A percentile compares a stretch with the other conserved stretches of the same genome.
Evolutionary conservation across 2,113 vertebrate species (phyloP).

Genomic region (Coptodon rendalli): DNA sequence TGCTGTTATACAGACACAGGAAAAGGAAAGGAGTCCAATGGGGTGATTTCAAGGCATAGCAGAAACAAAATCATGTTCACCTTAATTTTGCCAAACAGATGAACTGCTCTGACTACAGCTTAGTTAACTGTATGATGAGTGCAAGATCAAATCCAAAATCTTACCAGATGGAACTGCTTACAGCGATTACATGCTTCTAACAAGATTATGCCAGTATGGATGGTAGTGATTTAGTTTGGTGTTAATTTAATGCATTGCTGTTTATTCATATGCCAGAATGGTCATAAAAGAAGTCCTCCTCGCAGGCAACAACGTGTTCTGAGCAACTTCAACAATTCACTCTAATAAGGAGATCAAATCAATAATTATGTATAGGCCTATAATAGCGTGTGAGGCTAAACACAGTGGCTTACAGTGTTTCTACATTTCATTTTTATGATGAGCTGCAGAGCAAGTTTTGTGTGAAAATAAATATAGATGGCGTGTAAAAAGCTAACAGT

Average conservation of each 20-base stretch:
- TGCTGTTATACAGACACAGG: neutral
- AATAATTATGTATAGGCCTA: neutral
- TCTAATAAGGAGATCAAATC: neutral
- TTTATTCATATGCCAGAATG: neutral
- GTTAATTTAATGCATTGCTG: neutral
- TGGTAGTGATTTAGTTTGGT: neutral
- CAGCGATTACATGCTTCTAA: neutral
- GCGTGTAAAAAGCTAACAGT: neutral
- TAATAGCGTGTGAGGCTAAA: neutral
- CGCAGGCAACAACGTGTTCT: neutral
- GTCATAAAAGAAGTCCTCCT: neutral
- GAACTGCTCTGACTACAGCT: neutral
- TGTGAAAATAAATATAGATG: neutral
- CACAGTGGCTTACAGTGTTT: neutral
- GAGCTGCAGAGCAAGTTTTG: neutral
- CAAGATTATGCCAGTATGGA: neutral
- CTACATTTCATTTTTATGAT: neutral
- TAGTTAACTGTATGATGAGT: neutral
- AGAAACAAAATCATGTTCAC: neutral
- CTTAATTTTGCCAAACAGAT: neutral
- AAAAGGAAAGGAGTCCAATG: neutral
- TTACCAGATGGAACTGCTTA: conserved; percentile 6
- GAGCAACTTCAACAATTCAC: neutral
- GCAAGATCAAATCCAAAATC: neutral
- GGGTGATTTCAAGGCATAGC: neutral